These are phyloP conservation scores for Miniopterus natalensis DNA, from an alignment of 2,113 vertebrate genomes.

Conservation along the genomic window DNA sequence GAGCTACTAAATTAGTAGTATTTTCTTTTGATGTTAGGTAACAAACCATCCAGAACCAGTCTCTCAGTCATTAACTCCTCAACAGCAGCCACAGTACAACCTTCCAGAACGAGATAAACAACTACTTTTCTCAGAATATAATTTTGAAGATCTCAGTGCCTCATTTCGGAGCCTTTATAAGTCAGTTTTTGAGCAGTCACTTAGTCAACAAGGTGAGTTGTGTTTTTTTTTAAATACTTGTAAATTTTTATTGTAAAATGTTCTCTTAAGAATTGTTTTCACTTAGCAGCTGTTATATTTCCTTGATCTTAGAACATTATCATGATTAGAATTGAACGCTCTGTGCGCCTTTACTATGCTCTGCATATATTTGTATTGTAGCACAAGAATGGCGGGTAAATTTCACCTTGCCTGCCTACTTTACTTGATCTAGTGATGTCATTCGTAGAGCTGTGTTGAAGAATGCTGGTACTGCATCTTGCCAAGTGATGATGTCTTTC, in stretches of 20 bases:
- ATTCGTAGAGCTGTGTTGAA: not conserved
- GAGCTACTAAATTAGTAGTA: constrained; percentile 57
- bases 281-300: constrained; percentile 13
- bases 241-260: constrained; percentile 43
- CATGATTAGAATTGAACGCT: not conserved
- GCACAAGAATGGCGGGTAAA: not conserved
- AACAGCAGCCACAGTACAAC: constrained; percentile 93
- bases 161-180: constrained; percentile 95
- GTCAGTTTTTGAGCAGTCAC: constrained; percentile 93
- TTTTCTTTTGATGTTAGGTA: constrained; percentile 88
- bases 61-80: constrained; percentile 92
- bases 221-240: not conserved
- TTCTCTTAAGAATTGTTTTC: constrained; percentile 49
- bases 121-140: constrained; percentile 92
- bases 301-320: constrained; percentile 19
- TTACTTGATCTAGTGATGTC: not conserved
- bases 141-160: constrained; percentile 93
- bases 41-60: constrained; percentile 93
- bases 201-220: constrained; percentile 94
- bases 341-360: not conserved
- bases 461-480: not conserved
- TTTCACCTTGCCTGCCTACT: not conserved
- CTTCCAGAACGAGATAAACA: constrained; percentile 95
- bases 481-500: not conserved
- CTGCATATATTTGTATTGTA: constrained; percentile 31